Conservation (phyloP, 2,888 invertebrate species). For the Eupithecia subumbrata region DNA sequence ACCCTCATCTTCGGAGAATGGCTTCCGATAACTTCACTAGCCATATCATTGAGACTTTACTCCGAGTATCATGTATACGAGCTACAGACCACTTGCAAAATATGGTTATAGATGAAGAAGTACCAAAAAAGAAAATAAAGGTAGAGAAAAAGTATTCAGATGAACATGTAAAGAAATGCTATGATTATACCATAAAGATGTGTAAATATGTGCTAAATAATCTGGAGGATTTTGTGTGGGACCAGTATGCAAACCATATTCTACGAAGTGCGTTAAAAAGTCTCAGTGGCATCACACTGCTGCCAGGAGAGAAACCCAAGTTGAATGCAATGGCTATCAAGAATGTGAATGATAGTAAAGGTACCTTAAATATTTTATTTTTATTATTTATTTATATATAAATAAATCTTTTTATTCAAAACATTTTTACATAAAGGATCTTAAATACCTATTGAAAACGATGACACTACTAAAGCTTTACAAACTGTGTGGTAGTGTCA, state of each 20-base stretch:
- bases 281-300: constrained; percentile 86
- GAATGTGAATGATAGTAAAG: constrained; percentile 58
- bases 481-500: too few species aligned
- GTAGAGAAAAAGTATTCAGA: constrained; percentile 63
- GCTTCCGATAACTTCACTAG: constrained; percentile 91
- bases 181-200: constrained; percentile 87
- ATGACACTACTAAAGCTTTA: too few species aligned
- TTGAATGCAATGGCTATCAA: constrained; percentile 66
- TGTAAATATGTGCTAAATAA: constrained; percentile 92
- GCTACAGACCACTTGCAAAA: constrained; percentile 72
- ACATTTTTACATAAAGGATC: too few species aligned
- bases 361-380: constrained; percentile 31
- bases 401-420: too few species aligned
- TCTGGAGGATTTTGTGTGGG: constrained; percentile 92
- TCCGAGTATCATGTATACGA: constrained; percentile 82
- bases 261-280: constrained; percentile 89
- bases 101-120: constrained; percentile 41
- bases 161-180: constrained; percentile 83
- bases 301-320: constrained; percentile 76
- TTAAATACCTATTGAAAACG: too few species aligned
- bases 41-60: constrained; percentile 89
- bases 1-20: constrained; percentile 87
- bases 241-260: constrained; percentile 90
- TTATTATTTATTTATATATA: too few species aligned
- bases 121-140: constrained; percentile 64